Evolutionary conservation across 2,888 invertebrate genomes (phyloP), one percentile per base, ranked within the genome.

Genomic region (Scrobipalpa costella): DNA sequence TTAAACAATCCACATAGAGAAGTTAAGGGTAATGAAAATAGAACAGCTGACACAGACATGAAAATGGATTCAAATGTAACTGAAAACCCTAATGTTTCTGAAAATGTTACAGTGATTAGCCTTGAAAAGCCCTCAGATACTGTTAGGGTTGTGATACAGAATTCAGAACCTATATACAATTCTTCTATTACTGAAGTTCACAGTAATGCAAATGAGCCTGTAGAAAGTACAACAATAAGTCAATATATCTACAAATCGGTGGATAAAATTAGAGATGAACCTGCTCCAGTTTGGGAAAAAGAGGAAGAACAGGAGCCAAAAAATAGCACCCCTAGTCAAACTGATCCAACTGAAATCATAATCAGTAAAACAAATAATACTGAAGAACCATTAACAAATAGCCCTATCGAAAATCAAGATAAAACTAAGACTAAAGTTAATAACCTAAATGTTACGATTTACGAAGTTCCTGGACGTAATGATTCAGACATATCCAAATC

Each of bases 251-350:
- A 88, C 64, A 86, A 85, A 74, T 65, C 75, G 13, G 72, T 80
- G n/a, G 77, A 74, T 63, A 74, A 74, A 62, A 66, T 17, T 17
- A 55, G 11, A 44, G 38, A 60, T 47, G 74, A 78, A 63, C 88
- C 90, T 63, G 89, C 89, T 5, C 88, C 90, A 21, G 89, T 89
- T 63, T 90, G 88, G 89, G 90, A 90, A 72, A 81, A 84, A 1
- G 60, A 47, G 3, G 27, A 57, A 15, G 38, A 55, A 34, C 34
- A 13, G 27, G 33, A 7, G n/a, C 8, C 33, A 11, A 34, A 34
- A 15, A 55, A 27, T 6, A 13, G 67, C n/a, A 44, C 44, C n/a
- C 5, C 44, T 6, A 44, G 44, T 44, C n/a, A n/a, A n/a, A 44
- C 1, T 44, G n/a, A n/a, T 11, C 5, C 44, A 13, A n/a, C 6